Percentiles rank a stretch among this genome's conserved stretches.
Conservation (phyloP, 1,140 invertebrate genomes). For the Euglossa dilemma region DNA sequence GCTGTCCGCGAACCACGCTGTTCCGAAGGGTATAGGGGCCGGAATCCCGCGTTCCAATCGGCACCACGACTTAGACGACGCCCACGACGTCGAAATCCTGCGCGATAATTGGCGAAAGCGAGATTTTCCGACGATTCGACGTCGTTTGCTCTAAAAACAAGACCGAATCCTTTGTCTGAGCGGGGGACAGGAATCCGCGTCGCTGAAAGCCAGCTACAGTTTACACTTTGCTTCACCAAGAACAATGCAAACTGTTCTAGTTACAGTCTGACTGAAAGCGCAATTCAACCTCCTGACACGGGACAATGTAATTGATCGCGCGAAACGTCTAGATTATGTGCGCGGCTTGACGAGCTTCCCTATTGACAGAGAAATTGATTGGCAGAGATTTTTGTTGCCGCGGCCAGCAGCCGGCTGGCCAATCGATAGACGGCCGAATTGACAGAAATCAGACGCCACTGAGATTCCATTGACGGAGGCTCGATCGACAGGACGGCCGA, state of each 20-base stretch:
- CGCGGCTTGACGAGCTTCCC: background rate
- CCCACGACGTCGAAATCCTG: background rate
- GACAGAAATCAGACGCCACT: slow-evolving; percentile 24
- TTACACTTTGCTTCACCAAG: slow-evolving; percentile 32
- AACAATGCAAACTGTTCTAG: slow-evolving; percentile 35
- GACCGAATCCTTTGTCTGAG: background rate
- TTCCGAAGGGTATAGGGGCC: background rate
- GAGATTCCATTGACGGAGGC: background rate
- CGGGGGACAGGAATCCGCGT: slow-evolving; percentile 6
- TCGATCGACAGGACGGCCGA: slow-evolving; percentile 1
- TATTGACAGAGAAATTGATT: slow-evolving; percentile 20
- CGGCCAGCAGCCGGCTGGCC: no score
- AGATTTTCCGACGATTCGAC: background rate
- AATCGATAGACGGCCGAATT: background rate
- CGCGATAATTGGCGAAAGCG: background rate
- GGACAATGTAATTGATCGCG: slow-evolving; percentile 45
- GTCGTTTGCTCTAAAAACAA: background rate
- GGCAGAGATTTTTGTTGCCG: slow-evolving; percentile 31
- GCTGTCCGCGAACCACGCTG: background rate
- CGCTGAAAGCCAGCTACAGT: slow-evolving; percentile 15
- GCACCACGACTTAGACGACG: background rate
- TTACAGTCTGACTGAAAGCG: background rate
- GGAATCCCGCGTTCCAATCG: no score
- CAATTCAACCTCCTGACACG: slow-evolving; percentile 12
- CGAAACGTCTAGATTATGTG: slow-evolving; percentile 39